Evolutionary conservation across 2,797 vertebrate genomes (phyloP).

Genomic region (Carduelis carduelis): DNA sequence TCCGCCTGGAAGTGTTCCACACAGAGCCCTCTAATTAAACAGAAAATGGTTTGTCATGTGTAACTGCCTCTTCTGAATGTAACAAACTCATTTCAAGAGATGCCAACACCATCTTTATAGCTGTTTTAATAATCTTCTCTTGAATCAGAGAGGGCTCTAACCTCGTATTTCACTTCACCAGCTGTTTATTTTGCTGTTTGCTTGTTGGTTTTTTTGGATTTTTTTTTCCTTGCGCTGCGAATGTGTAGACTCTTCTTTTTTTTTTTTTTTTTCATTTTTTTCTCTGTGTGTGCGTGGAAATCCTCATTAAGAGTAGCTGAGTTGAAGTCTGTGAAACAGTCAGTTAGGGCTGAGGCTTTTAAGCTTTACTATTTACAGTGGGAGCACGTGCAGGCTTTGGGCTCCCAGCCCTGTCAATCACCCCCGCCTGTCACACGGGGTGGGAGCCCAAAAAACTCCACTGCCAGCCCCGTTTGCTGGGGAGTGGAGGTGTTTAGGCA

Average conservation of each 20-base stretch:
- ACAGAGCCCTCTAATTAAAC: constrained; percentile 75
- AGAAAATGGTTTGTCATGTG: constrained; percentile 71
- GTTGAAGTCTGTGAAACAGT: not conserved
- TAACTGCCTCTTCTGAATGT: constrained; percentile 63
- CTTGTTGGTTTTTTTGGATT: not conserved
- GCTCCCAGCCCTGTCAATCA: constrained; percentile 66
- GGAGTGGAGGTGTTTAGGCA: constrained; percentile 36
- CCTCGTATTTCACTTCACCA: constrained; percentile 54
- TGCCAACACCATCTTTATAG: constrained; percentile 61
- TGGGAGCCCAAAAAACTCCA: not conserved
- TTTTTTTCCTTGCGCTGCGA: not conserved
- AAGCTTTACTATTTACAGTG: constrained; percentile 60
- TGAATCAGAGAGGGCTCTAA: constrained; percentile 61
- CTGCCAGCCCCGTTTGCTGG: not conserved
- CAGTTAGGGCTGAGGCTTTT: constrained; percentile 20
- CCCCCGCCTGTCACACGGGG: not conserved
- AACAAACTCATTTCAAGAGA: constrained; percentile 69
- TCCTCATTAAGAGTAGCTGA: constrained; percentile 64
- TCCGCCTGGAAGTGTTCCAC: constrained; percentile 73
- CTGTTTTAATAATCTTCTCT: constrained; percentile 65
- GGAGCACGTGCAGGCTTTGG: constrained; percentile 16
- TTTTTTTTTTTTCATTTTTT: not conserved
- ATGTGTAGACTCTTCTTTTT: not conserved
- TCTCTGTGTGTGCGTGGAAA: not conserved
- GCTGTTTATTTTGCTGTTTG: constrained; percentile 40